Base-by-base conservation (phyloP, 2,797 vertebrate species). In the Falco naumanni region DNA sequence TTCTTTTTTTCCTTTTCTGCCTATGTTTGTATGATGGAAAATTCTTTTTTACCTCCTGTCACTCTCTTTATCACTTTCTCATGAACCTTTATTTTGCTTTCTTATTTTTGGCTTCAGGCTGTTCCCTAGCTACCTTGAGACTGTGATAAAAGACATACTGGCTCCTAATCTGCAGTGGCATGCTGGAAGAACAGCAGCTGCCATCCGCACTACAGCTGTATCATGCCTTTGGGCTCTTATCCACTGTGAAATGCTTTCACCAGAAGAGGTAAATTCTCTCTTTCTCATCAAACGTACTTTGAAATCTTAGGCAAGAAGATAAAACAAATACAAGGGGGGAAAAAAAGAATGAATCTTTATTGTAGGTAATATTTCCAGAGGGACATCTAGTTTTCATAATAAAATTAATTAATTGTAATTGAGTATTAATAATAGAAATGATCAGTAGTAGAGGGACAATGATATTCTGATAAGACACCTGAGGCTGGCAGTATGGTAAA, bases 121-220 rank as follows among this genome's bases (percentile, higher is more conserved):
- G 93, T 99, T 99, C 94, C 90, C 94, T 56, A 87, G 96, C 21
- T 97, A 99, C 97, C 97, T 99, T 8, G 98, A 99, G 97, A 96
- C 87, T 48, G 97, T 99, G 96, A 96, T 99, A 74, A 96, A 97
- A 92, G 98, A 99, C 79, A 88, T 99, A 70, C 91, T 99, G 95
- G 98, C 98, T 91, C 99, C 99, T 75, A 99, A 98, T 98, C 98
- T 99, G 96, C 98, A 99, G 97, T 99, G 99, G 99, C 98, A 95
- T 1, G 99, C 98, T 2, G 99, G 99, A 45, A 99, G 98, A 84
- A 99, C 98, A 2, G 98, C 99, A 4, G 99, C 98, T 6, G 99
- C 99, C 66, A 98, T 99, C 91, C 99, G 99, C 78, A 99, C 99
- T 10, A 96, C 99, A 3, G 98, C 98, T 26, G 97, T 99, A 78